Percentiles rank a stretch among this genome's conserved stretches.
Evolutionary conservation across 92 coral and sea anemone species (phyloP).

Genomic region (Epizoanthus stellaris): DNA sequence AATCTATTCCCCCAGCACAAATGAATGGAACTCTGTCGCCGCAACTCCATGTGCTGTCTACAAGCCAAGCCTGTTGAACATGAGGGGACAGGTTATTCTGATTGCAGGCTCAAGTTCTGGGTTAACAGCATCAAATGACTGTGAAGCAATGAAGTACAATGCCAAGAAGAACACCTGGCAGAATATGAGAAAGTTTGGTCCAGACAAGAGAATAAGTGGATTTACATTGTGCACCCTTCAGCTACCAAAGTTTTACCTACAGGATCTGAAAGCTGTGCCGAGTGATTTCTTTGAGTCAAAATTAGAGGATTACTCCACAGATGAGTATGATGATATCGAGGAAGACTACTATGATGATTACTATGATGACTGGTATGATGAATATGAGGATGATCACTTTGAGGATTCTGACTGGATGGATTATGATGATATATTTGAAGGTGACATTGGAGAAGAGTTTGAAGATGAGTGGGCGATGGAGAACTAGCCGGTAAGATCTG

Average conservation of each 20-base stretch:
- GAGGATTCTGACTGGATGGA: slow-evolving; percentile 31
- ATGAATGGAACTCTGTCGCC: slow-evolving; percentile 29
- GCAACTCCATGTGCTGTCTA: neutral
- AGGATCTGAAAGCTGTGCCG: slow-evolving; percentile 32
- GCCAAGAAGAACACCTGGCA: slow-evolving; percentile 34
- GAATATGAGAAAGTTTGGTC: slow-evolving; percentile 43
- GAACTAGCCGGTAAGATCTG: too few relatives aligned
- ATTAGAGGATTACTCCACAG: slow-evolving; percentile 39
- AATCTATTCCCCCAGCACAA: slow-evolving; percentile 8
- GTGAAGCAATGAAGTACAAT: slow-evolving; percentile 28
- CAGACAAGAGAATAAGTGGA: slow-evolving; percentile 14
- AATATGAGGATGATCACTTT: slow-evolving; percentile 29
- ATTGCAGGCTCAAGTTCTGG: slow-evolving; percentile 19
- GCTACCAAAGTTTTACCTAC: slow-evolving; percentile 33
- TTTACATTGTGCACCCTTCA: slow-evolving; percentile 29
- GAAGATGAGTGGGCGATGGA: neutral
- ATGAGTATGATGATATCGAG: slow-evolving; percentile 39
- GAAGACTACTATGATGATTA: slow-evolving; percentile 29
- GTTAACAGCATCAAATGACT: neutral
- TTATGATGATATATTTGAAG: slow-evolving; percentile 34
- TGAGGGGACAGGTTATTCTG: slow-evolving; percentile 24
- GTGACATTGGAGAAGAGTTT: neutral
- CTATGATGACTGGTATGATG: slow-evolving; percentile 26
- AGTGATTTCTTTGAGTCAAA: slow-evolving; percentile 38
- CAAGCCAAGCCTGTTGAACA: slow-evolving; percentile 17